Evolutionary conservation across 1,140 invertebrate genomes (phyloP).

Genomic region (Metopolophium dirhodum): DNA sequence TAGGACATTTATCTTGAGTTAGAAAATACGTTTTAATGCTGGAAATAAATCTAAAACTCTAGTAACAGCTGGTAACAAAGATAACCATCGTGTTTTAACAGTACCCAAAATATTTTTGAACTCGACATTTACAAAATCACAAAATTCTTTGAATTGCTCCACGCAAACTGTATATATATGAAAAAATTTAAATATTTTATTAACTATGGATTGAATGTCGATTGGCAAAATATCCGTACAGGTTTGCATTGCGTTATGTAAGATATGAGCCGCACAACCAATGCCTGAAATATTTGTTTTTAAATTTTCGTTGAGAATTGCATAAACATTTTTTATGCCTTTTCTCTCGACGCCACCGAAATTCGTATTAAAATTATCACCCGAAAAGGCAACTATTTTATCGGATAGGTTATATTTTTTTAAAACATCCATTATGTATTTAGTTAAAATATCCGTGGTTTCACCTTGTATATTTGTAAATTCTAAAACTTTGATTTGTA

Average conservation of each 20-base stretch:
- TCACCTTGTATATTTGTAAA: neutral
- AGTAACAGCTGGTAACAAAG: neutral
- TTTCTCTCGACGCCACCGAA: neutral
- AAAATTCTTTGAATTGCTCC: too few relatives aligned
- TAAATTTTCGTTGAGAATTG: neutral
- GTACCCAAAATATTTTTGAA: slow-evolving; percentile 11
- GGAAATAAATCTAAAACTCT: neutral
- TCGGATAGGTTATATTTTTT: neutral
- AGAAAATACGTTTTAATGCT: neutral
- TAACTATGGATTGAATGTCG: too few relatives aligned
- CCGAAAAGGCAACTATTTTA: too few relatives aligned
- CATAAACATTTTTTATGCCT: neutral
- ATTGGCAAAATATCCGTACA: neutral
- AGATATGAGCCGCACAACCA: neutral
- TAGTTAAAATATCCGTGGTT: neutral
- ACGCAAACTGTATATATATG: too few relatives aligned
- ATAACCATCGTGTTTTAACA: neutral
- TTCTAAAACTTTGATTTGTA: slow-evolving; percentile 23
- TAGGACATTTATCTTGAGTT: neutral
- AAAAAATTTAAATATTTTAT: too few relatives aligned
- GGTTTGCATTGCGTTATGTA: neutral
- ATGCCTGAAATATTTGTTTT: neutral
- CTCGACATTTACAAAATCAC: too few relatives aligned
- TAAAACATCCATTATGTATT: neutral
- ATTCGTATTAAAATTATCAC: too few relatives aligned